Base-by-base conservation (phyloP, 1,140 invertebrate species). In the Diorhabda elongata region DNA sequence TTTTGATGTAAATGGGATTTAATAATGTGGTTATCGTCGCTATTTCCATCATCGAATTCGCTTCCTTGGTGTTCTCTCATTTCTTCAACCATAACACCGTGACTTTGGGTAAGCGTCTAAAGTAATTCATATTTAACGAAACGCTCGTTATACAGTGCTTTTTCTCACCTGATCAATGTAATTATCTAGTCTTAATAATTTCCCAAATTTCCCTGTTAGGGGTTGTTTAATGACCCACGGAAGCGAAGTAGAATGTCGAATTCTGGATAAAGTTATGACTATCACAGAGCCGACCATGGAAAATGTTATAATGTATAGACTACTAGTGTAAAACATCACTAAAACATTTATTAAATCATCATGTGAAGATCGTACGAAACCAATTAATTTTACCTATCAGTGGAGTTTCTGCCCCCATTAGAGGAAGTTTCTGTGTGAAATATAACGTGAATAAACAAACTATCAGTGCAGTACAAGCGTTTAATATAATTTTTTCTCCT, bases 401-500 rank as follows among this genome's bases (percentile, higher is more conserved):
- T 11, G 89, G 89, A 59, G 88, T 84, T 70, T 86, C 85, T 3
- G 82, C 80, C n/a, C 86, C 84, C 72, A 87, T 82, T 2, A 86
- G 78, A 3, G 89, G 88, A 56, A 90, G 73, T 77, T 85, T 84
- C 5, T 85, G 82, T 8, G 85, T 84, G 72, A 90, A 88, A 78
- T 88, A 90, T 73, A 87, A 82, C 60, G 91, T 80, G 75, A 87
- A 89, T 11, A 88, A 80, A 6, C 83, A 84, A 52, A 87, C 84
- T 45, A 89, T 81, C 0, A 89, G 73, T 8, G 84, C 82, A 3
- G 85, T 87, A 60, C 84, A 83, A 26, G 84, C 85, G 68, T 86
- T 87, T n/a, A 90, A 73, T 42, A 85, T 80, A 41, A 90, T 84
- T 78, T 90, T 90, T 73, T 89, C 88, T 11, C 85, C 85, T 73